These are phyloP conservation scores for Parotia lawesii DNA, from an alignment of 2,113 vertebrate species.

Conservation along the genomic window DNA sequence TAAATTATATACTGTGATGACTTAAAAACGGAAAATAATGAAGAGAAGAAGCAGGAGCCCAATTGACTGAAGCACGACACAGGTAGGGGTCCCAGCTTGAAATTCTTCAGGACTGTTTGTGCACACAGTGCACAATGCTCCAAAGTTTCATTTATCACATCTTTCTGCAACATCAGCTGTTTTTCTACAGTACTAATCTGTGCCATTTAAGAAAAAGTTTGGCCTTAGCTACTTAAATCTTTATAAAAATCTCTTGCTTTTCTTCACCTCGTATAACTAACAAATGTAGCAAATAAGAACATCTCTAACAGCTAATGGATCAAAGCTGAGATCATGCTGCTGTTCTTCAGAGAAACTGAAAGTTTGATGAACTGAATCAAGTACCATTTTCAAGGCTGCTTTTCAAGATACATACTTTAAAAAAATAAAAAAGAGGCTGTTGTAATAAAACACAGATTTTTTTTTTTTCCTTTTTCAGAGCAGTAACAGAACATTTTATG, in stretches of 20 bases:
- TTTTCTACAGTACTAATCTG: not conserved
- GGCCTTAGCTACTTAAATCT: not conserved
- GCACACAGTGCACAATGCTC: not conserved
- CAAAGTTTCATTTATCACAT: not conserved
- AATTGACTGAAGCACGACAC: accelerated
- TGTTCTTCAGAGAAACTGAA: not conserved
- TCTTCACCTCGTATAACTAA: not conserved
- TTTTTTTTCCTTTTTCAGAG: slow-evolving; percentile 43
- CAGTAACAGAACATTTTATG: slow-evolving; percentile 47
- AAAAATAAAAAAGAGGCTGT: not conserved
- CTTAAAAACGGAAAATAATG: not conserved
- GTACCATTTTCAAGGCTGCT: not conserved
- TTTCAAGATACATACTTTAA: not conserved
- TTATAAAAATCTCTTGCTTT: not conserved
- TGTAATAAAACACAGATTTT: slow-evolving; percentile 41
- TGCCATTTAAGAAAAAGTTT: not conserved
- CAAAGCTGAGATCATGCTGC: not conserved
- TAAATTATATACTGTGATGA: not conserved
- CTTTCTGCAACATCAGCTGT: not conserved
- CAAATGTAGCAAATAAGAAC: not conserved
- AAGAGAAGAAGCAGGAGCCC: not conserved
- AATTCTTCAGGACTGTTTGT: not conserved
- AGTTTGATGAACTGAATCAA: not conserved
- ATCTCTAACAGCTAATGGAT: not conserved
- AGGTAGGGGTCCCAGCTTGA: not conserved